Percentiles rank a stretch among this genome's conserved stretches.
Evolutionary conservation across 1,140 invertebrate species (phyloP).

Genomic region (Heliconius hermathena): DNA sequence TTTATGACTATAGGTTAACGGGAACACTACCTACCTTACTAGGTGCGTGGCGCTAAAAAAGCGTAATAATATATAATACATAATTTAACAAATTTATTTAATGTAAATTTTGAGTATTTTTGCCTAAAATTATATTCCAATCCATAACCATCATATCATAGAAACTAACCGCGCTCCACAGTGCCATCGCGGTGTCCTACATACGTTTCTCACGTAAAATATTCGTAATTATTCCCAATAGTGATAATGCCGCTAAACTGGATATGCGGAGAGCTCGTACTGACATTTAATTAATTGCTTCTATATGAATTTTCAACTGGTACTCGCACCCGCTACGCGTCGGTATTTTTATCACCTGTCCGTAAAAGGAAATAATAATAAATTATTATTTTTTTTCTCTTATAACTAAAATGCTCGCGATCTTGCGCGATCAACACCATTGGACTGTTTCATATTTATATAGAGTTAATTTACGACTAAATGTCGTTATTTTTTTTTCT

Average conservation of each 20-base stretch:
- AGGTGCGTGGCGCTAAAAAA: no score
- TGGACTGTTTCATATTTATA: neutral
- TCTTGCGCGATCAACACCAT: neutral
- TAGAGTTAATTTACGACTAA: neutral
- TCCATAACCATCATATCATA: neutral
- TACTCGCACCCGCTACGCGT: neutral
- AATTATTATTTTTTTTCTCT: neutral
- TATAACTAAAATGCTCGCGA: constrained; percentile 2
- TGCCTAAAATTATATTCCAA: no score
- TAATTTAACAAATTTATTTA: no score
- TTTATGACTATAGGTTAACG: no score
- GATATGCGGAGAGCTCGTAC: constrained; percentile 11
- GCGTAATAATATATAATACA: no score
- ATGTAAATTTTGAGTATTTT: no score
- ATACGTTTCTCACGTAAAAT: neutral
- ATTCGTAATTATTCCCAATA: neutral
- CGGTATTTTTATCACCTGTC: constrained; percentile 23
- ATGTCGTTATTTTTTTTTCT: no score
- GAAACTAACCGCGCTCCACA: no score
- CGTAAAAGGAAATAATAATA: constrained; percentile 17
- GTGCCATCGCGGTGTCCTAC: neutral
- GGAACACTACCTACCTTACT: no score
- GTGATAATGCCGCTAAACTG: neutral
- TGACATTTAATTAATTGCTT: constrained; percentile 23
- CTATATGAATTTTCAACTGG: neutral